Percentiles rank a stretch among this genome's conserved stretches.
Conservation (phyloP, 2,888 invertebrate genomes). For the Tetanocera ferruginea region DNA sequence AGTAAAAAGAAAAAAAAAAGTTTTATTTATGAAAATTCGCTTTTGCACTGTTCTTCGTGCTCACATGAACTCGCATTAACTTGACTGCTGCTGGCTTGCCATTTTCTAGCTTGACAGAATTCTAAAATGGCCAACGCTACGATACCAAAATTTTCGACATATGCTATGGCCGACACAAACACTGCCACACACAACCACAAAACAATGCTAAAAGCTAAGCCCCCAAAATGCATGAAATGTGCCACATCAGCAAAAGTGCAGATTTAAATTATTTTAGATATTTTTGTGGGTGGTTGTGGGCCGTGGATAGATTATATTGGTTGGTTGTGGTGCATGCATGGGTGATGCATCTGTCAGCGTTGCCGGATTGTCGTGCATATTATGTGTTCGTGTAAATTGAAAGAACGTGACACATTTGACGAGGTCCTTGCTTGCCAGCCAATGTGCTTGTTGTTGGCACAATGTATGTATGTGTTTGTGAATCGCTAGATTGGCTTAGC, state of each 20-base stretch:
- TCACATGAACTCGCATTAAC: no score
- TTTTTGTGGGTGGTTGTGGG: background rate
- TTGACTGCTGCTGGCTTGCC: background rate
- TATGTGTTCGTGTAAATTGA: background rate
- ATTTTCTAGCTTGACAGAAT: conserved; percentile 11
- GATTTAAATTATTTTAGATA: conserved; percentile 32
- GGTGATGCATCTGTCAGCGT: background rate
- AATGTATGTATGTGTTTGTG: no score
- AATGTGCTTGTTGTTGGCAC: background rate
- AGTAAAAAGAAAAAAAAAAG: no score
- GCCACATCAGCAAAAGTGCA: conserved; percentile 31
- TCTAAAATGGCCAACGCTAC: conserved; percentile 29
- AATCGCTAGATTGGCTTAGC: no score
- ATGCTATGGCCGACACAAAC: background rate
- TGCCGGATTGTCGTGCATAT: conserved; percentile 16
- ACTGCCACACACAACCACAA: conserved; percentile 25
- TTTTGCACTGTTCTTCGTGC: no score
- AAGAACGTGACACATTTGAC: conserved; percentile 21
- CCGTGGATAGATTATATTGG: background rate
- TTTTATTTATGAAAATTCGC: no score
- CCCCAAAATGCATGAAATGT: conserved; percentile 27
- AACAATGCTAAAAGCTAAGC: conserved; percentile 30
- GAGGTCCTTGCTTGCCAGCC: background rate
- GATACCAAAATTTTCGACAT: conserved; percentile 3
- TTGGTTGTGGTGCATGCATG: background rate